Base-by-base conservation (phyloP, 2,797 vertebrate genomes). In the Chlorospingus flavigularis region DNA sequence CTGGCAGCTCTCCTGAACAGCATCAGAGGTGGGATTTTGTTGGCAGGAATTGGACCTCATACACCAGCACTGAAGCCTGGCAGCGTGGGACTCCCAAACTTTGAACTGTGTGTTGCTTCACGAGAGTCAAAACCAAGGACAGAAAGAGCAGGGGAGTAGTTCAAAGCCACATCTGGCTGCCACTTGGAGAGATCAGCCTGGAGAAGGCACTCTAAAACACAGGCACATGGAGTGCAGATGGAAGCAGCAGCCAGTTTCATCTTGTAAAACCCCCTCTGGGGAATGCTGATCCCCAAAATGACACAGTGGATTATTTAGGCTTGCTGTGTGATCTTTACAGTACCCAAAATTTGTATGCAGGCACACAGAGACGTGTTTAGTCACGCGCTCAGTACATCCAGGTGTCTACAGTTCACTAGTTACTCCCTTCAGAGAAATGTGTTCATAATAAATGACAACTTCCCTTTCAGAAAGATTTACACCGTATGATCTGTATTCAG, bases 121-220 rank as follows among this genome's bases (percentile, higher is more conserved):
- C 17, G 57, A 42, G 26, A 70, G 60, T 54, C 60, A 71, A 91
- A 95, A 80, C 5, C 20, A 62, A 25, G 54, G 54, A 28, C 45
- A 74, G 18, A 35, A 89, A 76, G 58, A 90, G 57, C 10, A 33
- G 21, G 28, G 48, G 28, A 14, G 39, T 11, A 75, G 54, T 58
- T 94, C 73, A 94, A 94, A 96, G 78, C 24, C 51, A 70, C 81
- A 86, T n/a, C 58, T 95, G 94, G 58, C 24, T 73, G 47, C 47
- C 61, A 54, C 72, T 47, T 67, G 86, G 54, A 33, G 26, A 54
- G 42, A 80, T 1, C 1, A 75, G 53, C 25, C 35, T 62, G 51
- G 30, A 89, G 54, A 86, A 93, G 26, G 35, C 62, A 51, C 35
- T 66, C 74, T 40, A 48, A 60, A 76, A 71, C 37, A 79, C 0